Base-by-base conservation (phyloP, 2,113 vertebrate species). In the Phycodurus eques region DNA sequence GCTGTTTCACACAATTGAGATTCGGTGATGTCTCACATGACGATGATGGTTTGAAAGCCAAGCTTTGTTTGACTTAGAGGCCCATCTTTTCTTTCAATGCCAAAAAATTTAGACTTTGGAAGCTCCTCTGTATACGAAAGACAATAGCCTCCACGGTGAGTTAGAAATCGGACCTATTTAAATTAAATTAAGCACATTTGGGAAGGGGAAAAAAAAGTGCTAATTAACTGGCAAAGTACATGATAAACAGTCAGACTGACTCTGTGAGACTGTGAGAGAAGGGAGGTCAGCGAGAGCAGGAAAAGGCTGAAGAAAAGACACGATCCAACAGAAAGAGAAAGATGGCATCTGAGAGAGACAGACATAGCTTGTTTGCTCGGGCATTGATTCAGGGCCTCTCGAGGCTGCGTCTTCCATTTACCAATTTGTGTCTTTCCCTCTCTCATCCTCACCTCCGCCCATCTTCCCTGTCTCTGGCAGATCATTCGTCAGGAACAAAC, bases 391-490 rank as follows among this genome's bases (percentile, higher is more conserved):
- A 77, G 76, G 79, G 80, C 84, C 91, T 82, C 89, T 82, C 20
- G 88, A 87, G 83, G 84, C 85, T 80, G 76, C 80, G 74, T 87
- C 88, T 90, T 88, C 88, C 88, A 86, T 91, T 92, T 89, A 90
- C 90, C 90, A 91, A 90, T 92, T 89, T 92, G 86, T 90, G 86
- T 88, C 85, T 88, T 88, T 86, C 86, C 85, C 82, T 83, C 87
- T 82, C 85, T 88, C 84, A 65, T 83, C 84, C 77, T 88, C 86
- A 86, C 88, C 86, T 88, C 82, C 77, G 73, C 84, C 81, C 82
- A 69, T 81, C 86, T 81, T 82, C 65, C 86, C 78, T 76, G 83
- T 87, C 85, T 86, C 88, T 71, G 72, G 74, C 75, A 77, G 86
- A 88, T 90, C 84, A 77, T 88, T 91, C 78, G 74, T 61, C 76